A percentile compares a stretch with the other conserved stretches of the same genome.
Conservation (phyloP, 64 coral and sea anemone species). For the Stichodactyla mertensii region DNA sequence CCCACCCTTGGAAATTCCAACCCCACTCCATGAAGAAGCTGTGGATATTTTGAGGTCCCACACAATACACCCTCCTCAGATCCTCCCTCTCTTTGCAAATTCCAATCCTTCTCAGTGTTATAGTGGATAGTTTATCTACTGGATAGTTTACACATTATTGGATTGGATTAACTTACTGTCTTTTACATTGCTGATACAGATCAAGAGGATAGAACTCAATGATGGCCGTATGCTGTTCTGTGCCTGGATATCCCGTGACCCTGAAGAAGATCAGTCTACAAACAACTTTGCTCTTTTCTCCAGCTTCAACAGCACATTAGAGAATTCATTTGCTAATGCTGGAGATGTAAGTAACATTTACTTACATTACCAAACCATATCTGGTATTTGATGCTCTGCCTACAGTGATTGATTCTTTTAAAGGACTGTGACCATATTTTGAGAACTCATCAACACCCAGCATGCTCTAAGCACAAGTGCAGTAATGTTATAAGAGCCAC, state of each 20-base stretch:
- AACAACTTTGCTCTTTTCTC: conserved; percentile 43
- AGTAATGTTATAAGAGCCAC: too few species aligned
- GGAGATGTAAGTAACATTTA: conserved; percentile 54
- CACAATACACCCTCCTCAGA: too few species aligned
- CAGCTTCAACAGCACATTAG: conserved; percentile 66
- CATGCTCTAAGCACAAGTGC: too few species aligned
- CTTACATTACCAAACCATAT: background rate
- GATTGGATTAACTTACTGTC: background rate
- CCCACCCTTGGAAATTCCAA: too few species aligned
- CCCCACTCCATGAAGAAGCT: too few species aligned
- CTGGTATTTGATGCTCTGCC: background rate
- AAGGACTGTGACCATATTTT: too few species aligned
- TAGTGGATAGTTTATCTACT: too few species aligned
- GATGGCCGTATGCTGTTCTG: conserved; percentile 79
- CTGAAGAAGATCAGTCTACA: conserved; percentile 65
- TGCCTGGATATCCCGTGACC: conserved; percentile 94
- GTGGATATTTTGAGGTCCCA: too few species aligned
- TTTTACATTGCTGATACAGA: conserved; percentile 19
- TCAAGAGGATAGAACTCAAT: conserved; percentile 88
- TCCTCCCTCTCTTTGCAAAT: too few species aligned
- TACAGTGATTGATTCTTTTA: background rate
- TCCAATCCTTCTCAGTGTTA: too few species aligned
- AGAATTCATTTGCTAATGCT: conserved; percentile 50
- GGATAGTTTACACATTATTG: too few species aligned
- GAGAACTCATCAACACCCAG: too few species aligned